phyloP scores from a whole-genome alignment of 1,140 invertebrate species.

The Platyscapa corneri region DNA sequence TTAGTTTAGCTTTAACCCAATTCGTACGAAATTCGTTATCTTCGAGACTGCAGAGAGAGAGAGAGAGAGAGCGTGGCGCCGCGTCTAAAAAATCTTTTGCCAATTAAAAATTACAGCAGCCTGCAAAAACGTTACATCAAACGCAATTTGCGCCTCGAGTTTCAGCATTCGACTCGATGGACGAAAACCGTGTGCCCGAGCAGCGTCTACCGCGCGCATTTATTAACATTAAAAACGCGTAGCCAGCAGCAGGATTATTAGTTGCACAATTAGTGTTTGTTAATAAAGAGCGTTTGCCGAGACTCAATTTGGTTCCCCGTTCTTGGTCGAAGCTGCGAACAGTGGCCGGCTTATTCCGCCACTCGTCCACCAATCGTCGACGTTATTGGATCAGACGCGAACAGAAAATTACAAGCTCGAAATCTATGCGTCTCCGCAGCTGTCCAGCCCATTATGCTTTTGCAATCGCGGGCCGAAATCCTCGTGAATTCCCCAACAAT shows the following conservation, averaged over 20 bases:
- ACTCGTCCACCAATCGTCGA: background rate
- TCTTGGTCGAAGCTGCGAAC: no score
- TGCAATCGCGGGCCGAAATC: background rate
- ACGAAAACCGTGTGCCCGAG: background rate
- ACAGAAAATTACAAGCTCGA: background rate
- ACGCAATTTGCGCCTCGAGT: background rate
- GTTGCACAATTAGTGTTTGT: no score
- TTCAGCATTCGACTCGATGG: background rate
- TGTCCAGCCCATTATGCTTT: background rate
- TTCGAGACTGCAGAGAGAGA: background rate
- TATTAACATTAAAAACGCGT: no score
- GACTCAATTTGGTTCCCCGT: background rate
- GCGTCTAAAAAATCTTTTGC: no score
- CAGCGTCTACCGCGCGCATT: background rate
- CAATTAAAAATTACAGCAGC: no score
- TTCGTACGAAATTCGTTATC: background rate
- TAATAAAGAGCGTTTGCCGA: background rate
- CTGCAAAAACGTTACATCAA: background rate
- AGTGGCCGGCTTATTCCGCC: no score
- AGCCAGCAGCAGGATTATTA: no score
- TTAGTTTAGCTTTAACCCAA: no score
- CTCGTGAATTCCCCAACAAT: background rate
- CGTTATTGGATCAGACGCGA: background rate
- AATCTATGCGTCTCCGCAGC: background rate
- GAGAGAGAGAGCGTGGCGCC: no score